phyloP scores from a whole-genome alignment of 2,888 invertebrate species.

The Ormia ochracea region DNA sequence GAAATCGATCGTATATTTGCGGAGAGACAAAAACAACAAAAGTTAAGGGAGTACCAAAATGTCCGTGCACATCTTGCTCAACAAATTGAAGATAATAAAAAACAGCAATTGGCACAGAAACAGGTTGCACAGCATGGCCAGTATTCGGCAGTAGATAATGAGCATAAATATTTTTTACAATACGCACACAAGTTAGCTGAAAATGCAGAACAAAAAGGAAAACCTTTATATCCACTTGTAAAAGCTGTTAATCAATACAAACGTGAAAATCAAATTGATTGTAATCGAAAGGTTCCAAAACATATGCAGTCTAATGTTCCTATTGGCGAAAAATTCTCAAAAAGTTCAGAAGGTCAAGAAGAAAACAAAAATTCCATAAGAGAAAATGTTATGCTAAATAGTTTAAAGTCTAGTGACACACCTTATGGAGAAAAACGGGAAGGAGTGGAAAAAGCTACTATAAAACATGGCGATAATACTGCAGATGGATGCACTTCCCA shows the following conservation, averaged over 20 bases:
- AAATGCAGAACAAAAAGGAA: slow-evolving; percentile 69
- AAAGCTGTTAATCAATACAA: slow-evolving; percentile 70
- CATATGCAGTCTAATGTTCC: slow-evolving; percentile 71
- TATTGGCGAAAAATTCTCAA: slow-evolving; percentile 65
- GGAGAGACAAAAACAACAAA: slow-evolving; percentile 67
- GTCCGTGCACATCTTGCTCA: slow-evolving; percentile 67
- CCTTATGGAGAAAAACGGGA: neutral
- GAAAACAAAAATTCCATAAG: slow-evolving; percentile 7
- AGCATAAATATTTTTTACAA: slow-evolving; percentile 72
- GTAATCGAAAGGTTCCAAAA: slow-evolving; percentile 66
- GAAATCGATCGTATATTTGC: slow-evolving; percentile 67
- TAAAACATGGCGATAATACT: neutral
- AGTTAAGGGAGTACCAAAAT: slow-evolving; percentile 65
- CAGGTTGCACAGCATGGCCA: slow-evolving; percentile 55
- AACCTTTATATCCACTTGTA: slow-evolving; percentile 72
- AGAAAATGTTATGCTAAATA: slow-evolving; percentile 62
- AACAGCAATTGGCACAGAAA: slow-evolving; percentile 60
- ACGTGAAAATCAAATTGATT: slow-evolving; percentile 69
- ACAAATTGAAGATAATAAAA: slow-evolving; percentile 67
- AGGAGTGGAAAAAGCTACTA: neutral
- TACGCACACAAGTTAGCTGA: slow-evolving; percentile 70
- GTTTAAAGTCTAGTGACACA: slow-evolving; percentile 61
- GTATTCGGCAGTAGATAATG: slow-evolving; percentile 64
- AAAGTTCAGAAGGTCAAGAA: neutral
- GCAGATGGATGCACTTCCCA: slow-evolving; percentile 18